These are phyloP conservation scores for Drosophila diplacantha DNA, from an alignment of 2,888 invertebrate species.

Conservation along the genomic window DNA sequence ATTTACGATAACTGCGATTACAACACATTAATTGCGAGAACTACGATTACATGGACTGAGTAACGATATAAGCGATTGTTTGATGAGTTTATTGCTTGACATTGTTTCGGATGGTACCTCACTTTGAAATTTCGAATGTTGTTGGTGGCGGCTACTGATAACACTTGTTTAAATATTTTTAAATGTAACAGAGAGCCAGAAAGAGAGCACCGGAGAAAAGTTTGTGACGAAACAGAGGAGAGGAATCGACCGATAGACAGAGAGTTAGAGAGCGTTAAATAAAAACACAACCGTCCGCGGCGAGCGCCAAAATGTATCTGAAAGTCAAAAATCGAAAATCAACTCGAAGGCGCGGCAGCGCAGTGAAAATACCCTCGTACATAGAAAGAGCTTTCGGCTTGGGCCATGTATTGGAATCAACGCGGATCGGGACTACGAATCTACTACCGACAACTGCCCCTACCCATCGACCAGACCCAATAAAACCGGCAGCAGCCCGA, in stretches of 20 bases:
- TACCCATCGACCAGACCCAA: slow-evolving; percentile 20
- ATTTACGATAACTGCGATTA: slow-evolving; percentile 20
- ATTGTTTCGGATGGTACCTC: slow-evolving; percentile 8
- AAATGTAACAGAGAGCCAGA: slow-evolving; percentile 6
- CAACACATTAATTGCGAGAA: slow-evolving; percentile 3
- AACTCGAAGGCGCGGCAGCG: slow-evolving; percentile 62
- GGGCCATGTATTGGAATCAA: slow-evolving; percentile 14
- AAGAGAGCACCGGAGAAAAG: slow-evolving; percentile 5
- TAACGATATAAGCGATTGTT: neutral
- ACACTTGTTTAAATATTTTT: slow-evolving; percentile 50
- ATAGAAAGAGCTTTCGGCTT: slow-evolving; percentile 47
- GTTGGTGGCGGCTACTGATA: slow-evolving; percentile 23
- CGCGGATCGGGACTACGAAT: slow-evolving; percentile 18
- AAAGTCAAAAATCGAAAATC: slow-evolving; percentile 48
- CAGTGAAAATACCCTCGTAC: slow-evolving; percentile 28
- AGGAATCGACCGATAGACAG: slow-evolving; percentile 19
- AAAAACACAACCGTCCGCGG: slow-evolving; percentile 51
- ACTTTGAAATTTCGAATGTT: slow-evolving; percentile 23
- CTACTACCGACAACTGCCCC: slow-evolving; percentile 30
- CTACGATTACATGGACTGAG: neutral
- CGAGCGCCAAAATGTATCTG: slow-evolving; percentile 66
- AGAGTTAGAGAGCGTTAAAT: slow-evolving; percentile 11
- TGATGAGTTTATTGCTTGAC: slow-evolving; percentile 8
- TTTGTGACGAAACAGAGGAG: slow-evolving; percentile 1
- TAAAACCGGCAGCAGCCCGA: slow-evolving; percentile 28